These are phyloP conservation scores for Toxotes jaculatrix DNA, from an alignment of 2,113 vertebrate species.

Conservation along the genomic window DNA sequence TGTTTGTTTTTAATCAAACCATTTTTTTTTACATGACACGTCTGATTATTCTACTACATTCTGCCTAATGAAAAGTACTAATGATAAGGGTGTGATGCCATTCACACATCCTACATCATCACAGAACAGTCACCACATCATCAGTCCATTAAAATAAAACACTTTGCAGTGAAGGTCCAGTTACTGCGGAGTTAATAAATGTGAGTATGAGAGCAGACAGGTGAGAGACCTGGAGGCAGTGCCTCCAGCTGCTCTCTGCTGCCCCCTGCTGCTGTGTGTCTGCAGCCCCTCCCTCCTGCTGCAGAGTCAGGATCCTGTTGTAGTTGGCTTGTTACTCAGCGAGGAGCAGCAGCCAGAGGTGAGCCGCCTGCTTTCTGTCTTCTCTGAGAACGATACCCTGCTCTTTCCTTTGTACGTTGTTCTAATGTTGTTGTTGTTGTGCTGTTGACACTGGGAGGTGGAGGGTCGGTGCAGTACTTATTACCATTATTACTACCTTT, in stretches of 20 bases:
- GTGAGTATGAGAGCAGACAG: neutral
- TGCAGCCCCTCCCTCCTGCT: slow-evolving; percentile 55
- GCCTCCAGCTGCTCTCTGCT: neutral
- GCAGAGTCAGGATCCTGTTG: neutral
- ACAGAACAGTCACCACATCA: neutral
- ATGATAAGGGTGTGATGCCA: too few species aligned
- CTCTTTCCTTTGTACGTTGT: neutral
- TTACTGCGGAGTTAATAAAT: neutral
- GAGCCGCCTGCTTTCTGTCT: slow-evolving; percentile 15
- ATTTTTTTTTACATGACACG: too few species aligned
- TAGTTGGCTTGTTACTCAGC: slow-evolving; percentile 1
- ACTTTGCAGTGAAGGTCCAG: neutral
- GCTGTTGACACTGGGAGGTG: neutral
- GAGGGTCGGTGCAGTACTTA: neutral
- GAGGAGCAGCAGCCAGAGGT: slow-evolving; percentile 39
- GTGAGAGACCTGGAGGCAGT: neutral
- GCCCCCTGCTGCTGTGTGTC: neutral
- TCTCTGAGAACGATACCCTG: neutral
- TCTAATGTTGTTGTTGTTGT: neutral
- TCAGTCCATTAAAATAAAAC: neutral
- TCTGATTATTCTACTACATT: neutral
- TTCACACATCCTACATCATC: too few species aligned
- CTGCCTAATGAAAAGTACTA: too few species aligned
- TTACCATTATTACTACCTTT: too few species aligned
- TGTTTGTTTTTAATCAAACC: too few species aligned